These are phyloP conservation scores for Peribatodes rhomboidaria DNA, from an alignment of 2,888 invertebrate species.

Conservation along the genomic window DNA sequence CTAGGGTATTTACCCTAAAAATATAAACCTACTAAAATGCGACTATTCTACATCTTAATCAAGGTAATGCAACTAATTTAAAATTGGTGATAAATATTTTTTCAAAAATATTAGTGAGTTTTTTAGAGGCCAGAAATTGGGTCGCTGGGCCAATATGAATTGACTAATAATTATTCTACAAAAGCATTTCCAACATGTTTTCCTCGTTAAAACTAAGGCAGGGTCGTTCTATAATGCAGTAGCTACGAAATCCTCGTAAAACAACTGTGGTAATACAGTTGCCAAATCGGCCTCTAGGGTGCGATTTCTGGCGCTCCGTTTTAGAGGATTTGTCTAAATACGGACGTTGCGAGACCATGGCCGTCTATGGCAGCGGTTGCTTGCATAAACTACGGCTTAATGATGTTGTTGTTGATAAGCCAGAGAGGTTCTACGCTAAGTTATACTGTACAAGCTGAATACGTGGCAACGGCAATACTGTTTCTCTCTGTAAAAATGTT, in stretches of 20 bases:
- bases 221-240: constrained; percentile 28
- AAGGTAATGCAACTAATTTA: no score
- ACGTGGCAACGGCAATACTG: background rate
- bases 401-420: constrained; percentile 4
- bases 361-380: constrained; percentile 49
- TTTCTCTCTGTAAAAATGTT: no score
- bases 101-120: no score
- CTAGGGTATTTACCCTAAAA: no score
- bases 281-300: constrained; percentile 39
- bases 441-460: background rate
- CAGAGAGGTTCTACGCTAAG: background rate
- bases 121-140: no score
- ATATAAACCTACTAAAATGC: no score
- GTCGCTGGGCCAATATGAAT: no score
- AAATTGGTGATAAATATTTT: no score
- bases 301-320: constrained; percentile 35
- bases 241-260: constrained; percentile 31
- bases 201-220: constrained; percentile 7
- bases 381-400: constrained; percentile 53
- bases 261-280: constrained; percentile 27
- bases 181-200: no score
- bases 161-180: no score
- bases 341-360: constrained; percentile 23
- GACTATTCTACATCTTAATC: no score
- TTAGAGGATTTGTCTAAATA: constrained; percentile 17